Conservation (phyloP, 2,113 vertebrate genomes). For the Corvus moneduloides region DNA sequence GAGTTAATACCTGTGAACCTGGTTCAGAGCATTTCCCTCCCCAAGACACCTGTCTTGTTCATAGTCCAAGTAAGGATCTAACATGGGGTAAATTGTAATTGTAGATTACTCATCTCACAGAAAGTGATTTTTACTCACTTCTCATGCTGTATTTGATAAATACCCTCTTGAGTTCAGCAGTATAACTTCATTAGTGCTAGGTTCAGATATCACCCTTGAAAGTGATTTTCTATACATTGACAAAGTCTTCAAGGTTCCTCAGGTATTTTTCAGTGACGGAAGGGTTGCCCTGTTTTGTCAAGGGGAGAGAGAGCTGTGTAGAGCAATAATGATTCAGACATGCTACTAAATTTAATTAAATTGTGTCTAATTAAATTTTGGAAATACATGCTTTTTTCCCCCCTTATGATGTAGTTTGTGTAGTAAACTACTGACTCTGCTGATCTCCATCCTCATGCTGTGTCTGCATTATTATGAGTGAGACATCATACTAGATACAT, state of each 20-base stretch:
- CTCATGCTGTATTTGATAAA: neutral
- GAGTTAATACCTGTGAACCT: neutral
- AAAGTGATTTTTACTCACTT: neutral
- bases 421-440: neutral
- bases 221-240: neutral
- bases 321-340: neutral
- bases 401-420: neutral
- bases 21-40: neutral
- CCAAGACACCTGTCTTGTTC: neutral
- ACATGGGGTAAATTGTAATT: neutral
- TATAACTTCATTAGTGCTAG: neutral
- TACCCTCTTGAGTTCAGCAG: neutral
- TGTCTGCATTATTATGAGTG: neutral
- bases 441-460: neutral
- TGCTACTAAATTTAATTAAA: neutral
- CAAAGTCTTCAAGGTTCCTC: neutral
- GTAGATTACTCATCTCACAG: neutral
- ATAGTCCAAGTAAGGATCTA: neutral
- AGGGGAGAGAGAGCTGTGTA: neutral
- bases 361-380: neutral
- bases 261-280: neutral
- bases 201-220: neutral
- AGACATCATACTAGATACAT: neutral
- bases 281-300: neutral
- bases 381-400: neutral